Evolutionary conservation across 1,140 invertebrate species (phyloP), one percentile per base, ranked within the genome.

Genomic region (Phortica variegata): DNA sequence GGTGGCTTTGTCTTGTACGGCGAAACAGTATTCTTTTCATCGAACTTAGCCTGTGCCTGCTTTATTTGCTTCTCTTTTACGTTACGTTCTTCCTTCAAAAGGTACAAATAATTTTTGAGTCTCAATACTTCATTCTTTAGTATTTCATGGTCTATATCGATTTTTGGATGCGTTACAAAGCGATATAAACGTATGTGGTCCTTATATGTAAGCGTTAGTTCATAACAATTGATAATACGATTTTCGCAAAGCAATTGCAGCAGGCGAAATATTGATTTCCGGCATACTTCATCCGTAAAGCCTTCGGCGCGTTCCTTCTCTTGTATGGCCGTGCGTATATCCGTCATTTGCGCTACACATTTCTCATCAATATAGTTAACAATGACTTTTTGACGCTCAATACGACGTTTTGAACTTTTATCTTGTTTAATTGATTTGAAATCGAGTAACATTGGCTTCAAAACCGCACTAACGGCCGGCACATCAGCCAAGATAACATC

Each of bases 141-240:
- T 5, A 55, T 21, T 4, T 47, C 13, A 38, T 74, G 68, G 3
- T 72, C 45, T 2, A 54, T n/a, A 3, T 43, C 54, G 2, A 75
- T 65, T 36, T 63, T 70, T 2, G 68, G 71, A 52, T 74, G 71
- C 2, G 71, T 65, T 2, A 66, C 62, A 13, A 69, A 43, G 3
- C 59, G 65, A 44, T 55, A 59, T 10, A 61, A 20, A 2, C 71
- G 66, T 12, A 66, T 23, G 6, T 49, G 40, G 5, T 65, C 45
- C 8, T 56, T 19, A 15, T 62, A 56, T 21, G 60, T 43, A 4
- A 72, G 36, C 0, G 52, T 53, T 12, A 74, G 34, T 40, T 74
- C 65, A 33, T 65, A 74, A 2, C 49, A 33, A 26, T 65, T 69
- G 1, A 70, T 3, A 0, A 66, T 48, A 4, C 48, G 37, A 0